Evolutionary conservation across 2,113 vertebrate species (phyloP).

Genomic region (Acrocephalus arundinaceus): DNA sequence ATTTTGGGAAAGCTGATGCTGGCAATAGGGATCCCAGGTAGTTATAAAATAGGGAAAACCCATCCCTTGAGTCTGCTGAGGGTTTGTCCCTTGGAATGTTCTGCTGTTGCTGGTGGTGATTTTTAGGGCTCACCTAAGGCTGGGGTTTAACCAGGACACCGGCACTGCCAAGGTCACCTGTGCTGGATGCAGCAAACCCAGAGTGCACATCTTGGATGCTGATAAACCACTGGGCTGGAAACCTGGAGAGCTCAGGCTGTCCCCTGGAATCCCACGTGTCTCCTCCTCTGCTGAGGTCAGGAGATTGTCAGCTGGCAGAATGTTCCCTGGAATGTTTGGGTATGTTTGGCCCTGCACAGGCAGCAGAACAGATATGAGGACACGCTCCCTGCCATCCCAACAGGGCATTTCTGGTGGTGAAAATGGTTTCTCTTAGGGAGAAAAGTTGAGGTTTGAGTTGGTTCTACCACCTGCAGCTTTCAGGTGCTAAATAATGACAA

Average conservation of each 20-base stretch:
- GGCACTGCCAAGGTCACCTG: not conserved
- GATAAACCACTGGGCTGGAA: conserved; percentile 31
- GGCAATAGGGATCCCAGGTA: not conserved
- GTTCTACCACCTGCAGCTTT: not conserved
- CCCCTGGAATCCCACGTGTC: fast-evolving
- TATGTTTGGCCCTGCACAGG: not conserved
- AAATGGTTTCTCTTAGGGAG: not conserved
- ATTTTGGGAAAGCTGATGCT: not conserved
- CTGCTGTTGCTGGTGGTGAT: not conserved
- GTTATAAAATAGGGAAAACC: not conserved
- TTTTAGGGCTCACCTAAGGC: not conserved
- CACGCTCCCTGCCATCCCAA: not conserved
- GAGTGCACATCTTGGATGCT: not conserved
- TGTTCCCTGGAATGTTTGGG: not conserved
- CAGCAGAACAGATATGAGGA: not conserved
- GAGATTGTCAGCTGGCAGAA: not conserved
- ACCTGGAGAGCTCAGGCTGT: not conserved
- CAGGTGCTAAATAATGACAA: not conserved
- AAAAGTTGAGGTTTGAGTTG: not conserved
- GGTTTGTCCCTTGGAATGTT: not conserved
- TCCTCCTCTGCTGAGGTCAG: not conserved
- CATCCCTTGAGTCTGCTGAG: not conserved
- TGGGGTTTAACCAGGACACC: not conserved
- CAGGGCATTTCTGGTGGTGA: fast-evolving
- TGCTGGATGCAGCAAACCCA: not conserved